A percentile compares a stretch with the other conserved stretches of the same genome.
Evolutionary conservation across 2,888 invertebrate genomes (phyloP).

Genomic region (Cactoblastis cactorum): DNA sequence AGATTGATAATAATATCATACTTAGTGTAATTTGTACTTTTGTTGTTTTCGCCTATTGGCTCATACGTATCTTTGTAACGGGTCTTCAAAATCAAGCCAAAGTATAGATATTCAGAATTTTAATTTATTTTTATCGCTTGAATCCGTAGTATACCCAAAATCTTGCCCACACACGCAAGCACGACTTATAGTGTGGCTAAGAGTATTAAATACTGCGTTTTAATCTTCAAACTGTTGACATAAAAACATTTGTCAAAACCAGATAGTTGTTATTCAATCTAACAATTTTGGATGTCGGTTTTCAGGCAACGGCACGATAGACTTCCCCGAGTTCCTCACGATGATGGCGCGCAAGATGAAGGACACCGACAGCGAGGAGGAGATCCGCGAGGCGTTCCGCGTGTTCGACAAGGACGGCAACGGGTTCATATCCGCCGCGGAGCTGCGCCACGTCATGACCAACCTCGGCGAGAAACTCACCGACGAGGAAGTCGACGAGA

Average conservation of each 20-base stretch:
- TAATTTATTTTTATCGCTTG: no score
- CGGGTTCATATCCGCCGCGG: constrained; percentile 98
- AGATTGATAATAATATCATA: no score
- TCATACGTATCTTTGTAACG: not conserved
- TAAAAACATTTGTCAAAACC: no score
- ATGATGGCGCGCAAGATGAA: constrained; percentile 99
- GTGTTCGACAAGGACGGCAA: constrained; percentile 99
- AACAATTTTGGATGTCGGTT: constrained; percentile 18
- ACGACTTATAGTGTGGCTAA: no score
- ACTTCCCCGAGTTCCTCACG: constrained; percentile 99
- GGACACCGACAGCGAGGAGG: constrained; percentile 99
- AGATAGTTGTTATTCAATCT: not conserved
- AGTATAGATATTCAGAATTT: no score
- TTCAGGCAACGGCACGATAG: constrained; percentile 99
- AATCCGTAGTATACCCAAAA: no score
- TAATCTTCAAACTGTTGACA: no score
- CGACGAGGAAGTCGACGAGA: constrained; percentile 99
- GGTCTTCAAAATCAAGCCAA: no score
- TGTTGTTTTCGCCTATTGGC: constrained; percentile 7
- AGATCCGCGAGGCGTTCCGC: constrained; percentile 99
- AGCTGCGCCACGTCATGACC: constrained; percentile 99
- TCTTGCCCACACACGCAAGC: no score
- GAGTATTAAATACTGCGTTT: no score
- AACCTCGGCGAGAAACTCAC: constrained; percentile 99
- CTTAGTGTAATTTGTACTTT: constrained; percentile 22